Evolutionary conservation across 2,888 invertebrate genomes (phyloP), one percentile per base, ranked within the genome.

Genomic region (Drosophila mimica): DNA sequence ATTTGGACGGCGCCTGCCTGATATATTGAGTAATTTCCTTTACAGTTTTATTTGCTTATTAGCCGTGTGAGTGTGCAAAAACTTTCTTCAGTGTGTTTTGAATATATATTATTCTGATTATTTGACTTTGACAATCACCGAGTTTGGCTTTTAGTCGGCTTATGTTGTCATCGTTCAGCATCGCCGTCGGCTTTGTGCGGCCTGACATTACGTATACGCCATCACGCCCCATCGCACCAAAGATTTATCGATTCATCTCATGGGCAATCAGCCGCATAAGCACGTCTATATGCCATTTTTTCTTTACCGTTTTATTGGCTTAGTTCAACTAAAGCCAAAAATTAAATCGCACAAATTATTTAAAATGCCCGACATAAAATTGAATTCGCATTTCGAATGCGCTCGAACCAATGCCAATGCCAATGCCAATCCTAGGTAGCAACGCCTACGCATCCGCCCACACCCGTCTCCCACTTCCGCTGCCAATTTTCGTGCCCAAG

Each of bases 301-400:
- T 53, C 65, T 46, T 49, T 61, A 74, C 52, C 78, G 64, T 79
- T 87, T 86, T 87, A 87, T 87, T 85, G 85, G 80, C 80, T 78
- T 75, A 79, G 79, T 81, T 74, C 38, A 74, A 70, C 69, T n/a
- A 70, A 74, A 76, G 76, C 69, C 76, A 82, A 82, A 87, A 85
- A 86, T 86, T 87, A 86, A 85, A 86, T 86, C 78, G 78, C 85
- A 87, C 85, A 87, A 87, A 86, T 86, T 86, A 86, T 86, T 86
- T 85, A 85, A 87, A 85, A 76, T 72, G 81, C 54, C 51, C 48
- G 53, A 81, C 53, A 77, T 46, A 76, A 80, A 85, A 85, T 85
- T 84, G 87, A 85, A 87, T 85, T 84, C 83, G 70, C 77, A 87
- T 80, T 80, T 75, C 40, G 69, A 57, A 73, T 76, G 69, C 54